phyloP scores from a whole-genome alignment of 1,140 invertebrate genomes.

The Meloidogyne chitwoodi region DNA sequence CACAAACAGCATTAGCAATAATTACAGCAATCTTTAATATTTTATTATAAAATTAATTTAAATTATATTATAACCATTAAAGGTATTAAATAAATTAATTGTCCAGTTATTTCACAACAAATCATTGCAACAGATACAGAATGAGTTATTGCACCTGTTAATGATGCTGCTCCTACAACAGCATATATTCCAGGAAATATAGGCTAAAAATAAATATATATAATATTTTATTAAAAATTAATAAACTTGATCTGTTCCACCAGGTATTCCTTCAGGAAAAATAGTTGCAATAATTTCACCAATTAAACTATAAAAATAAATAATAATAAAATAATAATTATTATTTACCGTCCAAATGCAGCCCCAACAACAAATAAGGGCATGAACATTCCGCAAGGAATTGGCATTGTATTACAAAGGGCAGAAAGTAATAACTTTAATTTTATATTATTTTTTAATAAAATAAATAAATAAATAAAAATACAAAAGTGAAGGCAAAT shows the following conservation, averaged over 20 bases:
- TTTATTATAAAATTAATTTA: no score
- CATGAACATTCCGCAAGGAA: constrained; percentile 73
- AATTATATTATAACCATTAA: constrained; percentile 70
- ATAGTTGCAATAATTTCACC: constrained; percentile 81
- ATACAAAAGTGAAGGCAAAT: constrained; percentile 46
- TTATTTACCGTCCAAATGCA: constrained; percentile 70
- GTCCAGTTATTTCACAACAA: constrained; percentile 95
- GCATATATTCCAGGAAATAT: constrained; percentile 78
- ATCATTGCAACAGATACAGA: constrained; percentile 96
- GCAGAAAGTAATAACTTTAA: constrained; percentile 83
- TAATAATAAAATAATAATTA: neutral
- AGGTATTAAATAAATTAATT: constrained; percentile 91
- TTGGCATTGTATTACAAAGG: constrained; percentile 87
- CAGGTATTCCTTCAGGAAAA: constrained; percentile 82
- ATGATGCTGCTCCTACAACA: constrained; percentile 78
- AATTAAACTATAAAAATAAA: constrained; percentile 68
- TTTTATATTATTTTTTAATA: neutral
- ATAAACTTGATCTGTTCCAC: constrained; percentile 40
- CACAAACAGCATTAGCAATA: constrained; percentile 86
- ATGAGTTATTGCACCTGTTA: constrained; percentile 90
- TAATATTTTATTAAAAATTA: neutral
- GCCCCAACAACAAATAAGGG: constrained; percentile 65
- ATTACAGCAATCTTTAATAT: constrained; percentile 73
- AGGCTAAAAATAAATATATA: constrained; percentile 19
- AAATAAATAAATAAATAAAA: constrained; percentile 9